Conservation (phyloP, 2,797 vertebrate species). For the Cirrhinus molitorella region DNA sequence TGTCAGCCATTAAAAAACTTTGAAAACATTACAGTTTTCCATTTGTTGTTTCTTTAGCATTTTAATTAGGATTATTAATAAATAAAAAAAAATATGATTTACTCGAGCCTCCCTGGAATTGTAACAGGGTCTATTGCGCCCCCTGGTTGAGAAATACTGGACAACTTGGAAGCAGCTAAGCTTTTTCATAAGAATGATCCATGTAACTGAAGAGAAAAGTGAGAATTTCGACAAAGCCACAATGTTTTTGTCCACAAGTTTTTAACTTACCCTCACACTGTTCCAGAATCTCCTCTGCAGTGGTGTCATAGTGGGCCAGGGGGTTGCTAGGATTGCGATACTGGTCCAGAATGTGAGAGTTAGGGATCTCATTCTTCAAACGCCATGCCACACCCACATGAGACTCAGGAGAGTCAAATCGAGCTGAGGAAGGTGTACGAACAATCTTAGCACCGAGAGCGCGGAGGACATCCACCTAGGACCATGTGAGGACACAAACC, state of each 20-base stretch:
- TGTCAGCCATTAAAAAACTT: too few relatives aligned
- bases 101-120: background rate
- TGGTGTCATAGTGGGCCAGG: conserved; percentile 93
- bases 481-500: background rate
- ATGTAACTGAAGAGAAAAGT: background rate
- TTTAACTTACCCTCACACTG: conserved; percentile 87
- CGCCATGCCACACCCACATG: conserved; percentile 97
- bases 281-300: conserved; percentile 93
- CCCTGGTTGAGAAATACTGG: background rate
- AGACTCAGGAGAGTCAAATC: conserved; percentile 96
- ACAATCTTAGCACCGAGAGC: conserved; percentile 97
- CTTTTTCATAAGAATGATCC: background rate
- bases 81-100: background rate
- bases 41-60: too few relatives aligned
- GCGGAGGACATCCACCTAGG: conserved; percentile 91
- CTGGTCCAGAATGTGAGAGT: conserved; percentile 96
- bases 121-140: too few relatives aligned
- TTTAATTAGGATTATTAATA: too few relatives aligned
- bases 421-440: conserved; percentile 91
- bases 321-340: conserved; percentile 98
- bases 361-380: conserved; percentile 93
- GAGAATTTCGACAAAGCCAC: background rate
- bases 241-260: background rate
- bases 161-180: background rate
- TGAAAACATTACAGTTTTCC: too few relatives aligned